These are phyloP conservation scores for Stichopus horrens DNA, from an alignment of 53 echinoderm and acorn worm genomes.

Conservation along the genomic window DNA sequence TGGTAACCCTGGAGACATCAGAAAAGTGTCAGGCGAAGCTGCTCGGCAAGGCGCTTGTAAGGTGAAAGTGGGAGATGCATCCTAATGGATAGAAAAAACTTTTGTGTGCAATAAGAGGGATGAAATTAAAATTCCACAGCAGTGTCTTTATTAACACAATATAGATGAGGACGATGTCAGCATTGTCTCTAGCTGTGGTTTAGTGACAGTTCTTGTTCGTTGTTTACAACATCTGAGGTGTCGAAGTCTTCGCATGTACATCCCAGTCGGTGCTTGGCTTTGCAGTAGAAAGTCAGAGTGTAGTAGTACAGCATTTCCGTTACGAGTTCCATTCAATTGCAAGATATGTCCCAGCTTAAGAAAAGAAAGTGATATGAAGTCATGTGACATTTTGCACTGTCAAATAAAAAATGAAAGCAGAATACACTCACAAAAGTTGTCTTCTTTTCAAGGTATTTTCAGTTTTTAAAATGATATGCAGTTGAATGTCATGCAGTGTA, in stretches of 20 bases:
- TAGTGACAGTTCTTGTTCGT: slow-evolving; percentile 1
- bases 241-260: not conserved
- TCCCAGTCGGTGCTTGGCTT: not conserved
- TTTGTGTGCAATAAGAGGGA: slow-evolving; percentile 6
- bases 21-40: slow-evolving; percentile 16
- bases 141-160: slow-evolving; percentile 40
- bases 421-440: too few species aligned
- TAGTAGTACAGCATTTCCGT: not conserved
- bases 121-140: not conserved
- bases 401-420: too few species aligned
- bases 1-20: slow-evolving; percentile 21
- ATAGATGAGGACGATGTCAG: not conserved
- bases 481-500: too few species aligned
- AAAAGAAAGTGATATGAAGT: too few species aligned
- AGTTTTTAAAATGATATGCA: too few species aligned
- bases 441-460: too few species aligned
- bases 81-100: slow-evolving; percentile 24
- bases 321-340: too few species aligned
- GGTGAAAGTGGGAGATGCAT: not conserved
- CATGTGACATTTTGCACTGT: too few species aligned
- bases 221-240: not conserved
- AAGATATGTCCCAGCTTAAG: not conserved
- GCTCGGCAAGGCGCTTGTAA: slow-evolving; percentile 8
- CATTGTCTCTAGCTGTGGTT: not conserved
- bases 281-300: not conserved